Conservation (phyloP, 2,113 vertebrate genomes). For the Lampris megalopsis region DNA sequence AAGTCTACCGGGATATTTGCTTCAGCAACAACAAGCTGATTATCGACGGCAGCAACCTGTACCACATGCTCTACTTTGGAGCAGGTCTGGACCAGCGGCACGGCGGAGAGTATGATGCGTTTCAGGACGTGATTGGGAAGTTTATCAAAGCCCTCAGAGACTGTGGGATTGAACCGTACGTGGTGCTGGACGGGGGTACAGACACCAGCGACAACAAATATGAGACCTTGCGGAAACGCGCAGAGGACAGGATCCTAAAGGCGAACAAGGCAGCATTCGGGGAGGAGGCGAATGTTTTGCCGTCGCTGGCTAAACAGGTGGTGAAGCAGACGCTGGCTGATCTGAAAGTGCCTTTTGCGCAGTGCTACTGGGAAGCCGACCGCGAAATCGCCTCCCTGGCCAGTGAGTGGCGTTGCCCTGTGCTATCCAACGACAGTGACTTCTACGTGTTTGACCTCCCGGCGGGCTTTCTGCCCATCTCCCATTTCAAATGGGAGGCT, state of each 20-base stretch:
- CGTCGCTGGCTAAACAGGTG: constrained; percentile 77
- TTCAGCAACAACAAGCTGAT: constrained; percentile 82
- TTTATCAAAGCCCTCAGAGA: constrained; percentile 81
- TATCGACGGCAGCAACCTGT: constrained; percentile 86
- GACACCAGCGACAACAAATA: constrained; percentile 83
- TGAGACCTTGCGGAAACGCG: constrained; percentile 70
- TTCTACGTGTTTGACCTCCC: constrained; percentile 86
- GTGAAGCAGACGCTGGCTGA: constrained; percentile 82
- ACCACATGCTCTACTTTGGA: constrained; percentile 78
- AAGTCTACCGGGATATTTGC: constrained; percentile 68
- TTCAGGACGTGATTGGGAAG: constrained; percentile 59
- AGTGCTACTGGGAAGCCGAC: constrained; percentile 87
- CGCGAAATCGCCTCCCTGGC: constrained; percentile 85
- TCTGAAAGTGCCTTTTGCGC: constrained; percentile 80
- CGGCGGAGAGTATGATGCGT: constrained; percentile 86
- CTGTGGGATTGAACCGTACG: constrained; percentile 83
- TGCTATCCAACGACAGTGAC: constrained; percentile 87
- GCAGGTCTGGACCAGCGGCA: constrained; percentile 73
- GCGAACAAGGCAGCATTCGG: constrained; percentile 77
- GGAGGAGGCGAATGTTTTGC: constrained; percentile 60
- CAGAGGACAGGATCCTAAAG: constrained; percentile 73
- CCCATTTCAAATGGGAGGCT: constrained; percentile 82
- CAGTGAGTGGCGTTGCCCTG: constrained; percentile 85
- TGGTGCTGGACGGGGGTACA: constrained; percentile 86
- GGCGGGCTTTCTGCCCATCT: constrained; percentile 81